Percentiles rank a stretch among this genome's conserved stretches.
Conservation (phyloP, 2,113 vertebrate species). For the Apodemus speciosus region DNA sequence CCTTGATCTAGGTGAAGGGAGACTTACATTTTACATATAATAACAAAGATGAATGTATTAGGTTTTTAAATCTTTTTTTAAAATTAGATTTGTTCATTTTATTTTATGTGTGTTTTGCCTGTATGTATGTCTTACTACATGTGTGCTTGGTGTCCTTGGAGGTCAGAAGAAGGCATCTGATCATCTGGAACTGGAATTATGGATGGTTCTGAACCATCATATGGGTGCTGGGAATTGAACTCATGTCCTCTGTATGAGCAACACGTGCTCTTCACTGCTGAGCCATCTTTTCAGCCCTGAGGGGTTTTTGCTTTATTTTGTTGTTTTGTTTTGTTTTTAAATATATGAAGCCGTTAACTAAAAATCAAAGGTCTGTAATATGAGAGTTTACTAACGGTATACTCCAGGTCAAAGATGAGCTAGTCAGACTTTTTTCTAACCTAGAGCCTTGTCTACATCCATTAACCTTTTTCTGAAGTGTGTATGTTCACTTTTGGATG, state of each 20-base stretch:
- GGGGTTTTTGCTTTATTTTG: not conserved
- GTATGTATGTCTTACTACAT: not conserved
- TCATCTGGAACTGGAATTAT: not conserved
- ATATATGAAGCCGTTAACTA: constrained; percentile 2
- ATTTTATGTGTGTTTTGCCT: not conserved
- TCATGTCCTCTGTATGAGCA: not conserved
- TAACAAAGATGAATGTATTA: constrained; percentile 18
- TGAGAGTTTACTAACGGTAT: not conserved
- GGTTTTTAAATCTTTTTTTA: not conserved
- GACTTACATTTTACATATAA: constrained; percentile 22
- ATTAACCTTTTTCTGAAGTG: not conserved
- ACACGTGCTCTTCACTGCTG: not conserved
- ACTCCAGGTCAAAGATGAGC: not conserved
- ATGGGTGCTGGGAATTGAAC: not conserved
- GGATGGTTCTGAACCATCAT: not conserved
- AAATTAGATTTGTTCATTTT: not conserved
- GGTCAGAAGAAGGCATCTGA: not conserved
- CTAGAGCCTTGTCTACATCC: not conserved
- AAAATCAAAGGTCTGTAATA: constrained; percentile 2
- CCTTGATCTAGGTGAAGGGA: not conserved
- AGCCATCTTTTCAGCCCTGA: not conserved
- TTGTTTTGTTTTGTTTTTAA: not conserved
- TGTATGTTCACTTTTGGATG: not conserved
- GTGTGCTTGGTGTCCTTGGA: not conserved
- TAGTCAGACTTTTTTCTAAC: not conserved